Evolutionary conservation across 2,888 invertebrate species (phyloP).

Genomic region (Melitaea athalia): DNA sequence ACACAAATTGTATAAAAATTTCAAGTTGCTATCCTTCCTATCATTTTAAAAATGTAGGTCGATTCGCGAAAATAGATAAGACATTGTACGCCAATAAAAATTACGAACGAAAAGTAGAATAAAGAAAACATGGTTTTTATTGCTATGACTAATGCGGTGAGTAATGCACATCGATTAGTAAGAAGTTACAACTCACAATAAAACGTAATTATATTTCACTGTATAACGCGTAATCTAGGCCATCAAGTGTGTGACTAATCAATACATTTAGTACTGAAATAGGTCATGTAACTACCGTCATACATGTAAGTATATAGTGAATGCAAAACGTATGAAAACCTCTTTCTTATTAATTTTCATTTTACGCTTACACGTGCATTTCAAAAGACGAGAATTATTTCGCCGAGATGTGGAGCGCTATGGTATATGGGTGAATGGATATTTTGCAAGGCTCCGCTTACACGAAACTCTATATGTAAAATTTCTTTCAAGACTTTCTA

Average conservation of each 20-base stretch:
- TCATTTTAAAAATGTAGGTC: too few relatives aligned
- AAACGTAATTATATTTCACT: background rate
- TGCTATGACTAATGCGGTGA: constrained; percentile 2
- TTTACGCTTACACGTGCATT: constrained; percentile 31
- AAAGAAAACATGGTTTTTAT: background rate
- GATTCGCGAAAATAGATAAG: background rate
- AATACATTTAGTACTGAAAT: background rate
- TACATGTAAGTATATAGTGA: background rate
- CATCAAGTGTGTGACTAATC: constrained; percentile 3
- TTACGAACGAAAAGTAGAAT: background rate
- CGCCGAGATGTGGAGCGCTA: constrained; percentile 17
- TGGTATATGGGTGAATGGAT: constrained; percentile 25
- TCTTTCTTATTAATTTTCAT: constrained; percentile 33
- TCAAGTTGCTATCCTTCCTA: too few relatives aligned
- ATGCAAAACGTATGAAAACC: constrained; percentile 19
- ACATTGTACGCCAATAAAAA: background rate
- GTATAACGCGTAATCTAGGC: background rate
- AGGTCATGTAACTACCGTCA: constrained; percentile 1
- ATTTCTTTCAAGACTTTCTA: constrained; percentile 9
- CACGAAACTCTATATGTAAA: constrained; percentile 11
- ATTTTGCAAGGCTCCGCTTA: constrained; percentile 18
- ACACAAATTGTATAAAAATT: too few relatives aligned
- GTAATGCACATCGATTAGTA: background rate
- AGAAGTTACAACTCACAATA: constrained; percentile 2
- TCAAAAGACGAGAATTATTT: constrained; percentile 33